A percentile compares a stretch with the other conserved stretches of the same genome.
These are phyloP conservation scores for Sphecodes monilicornis DNA, from an alignment of 2,888 invertebrate genomes.

Conservation along the genomic window DNA sequence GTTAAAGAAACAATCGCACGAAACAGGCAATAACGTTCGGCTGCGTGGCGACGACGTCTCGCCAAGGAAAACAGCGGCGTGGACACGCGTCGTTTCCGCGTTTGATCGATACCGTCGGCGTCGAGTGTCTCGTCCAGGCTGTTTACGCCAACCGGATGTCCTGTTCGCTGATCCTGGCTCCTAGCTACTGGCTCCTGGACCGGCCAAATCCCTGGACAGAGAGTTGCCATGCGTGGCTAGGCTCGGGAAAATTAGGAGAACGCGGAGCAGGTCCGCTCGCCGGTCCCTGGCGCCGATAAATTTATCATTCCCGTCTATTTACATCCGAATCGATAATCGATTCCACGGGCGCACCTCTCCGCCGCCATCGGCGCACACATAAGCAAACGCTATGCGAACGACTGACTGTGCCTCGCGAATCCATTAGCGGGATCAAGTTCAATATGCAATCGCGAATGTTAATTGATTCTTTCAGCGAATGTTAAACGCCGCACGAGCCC, in stretches of 20 bases:
- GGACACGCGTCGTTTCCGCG: neutral
- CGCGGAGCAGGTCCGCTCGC: neutral
- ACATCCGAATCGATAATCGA: constrained; percentile 74
- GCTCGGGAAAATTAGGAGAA: constrained; percentile 23
- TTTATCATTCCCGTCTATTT: constrained; percentile 73
- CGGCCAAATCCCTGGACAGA: neutral
- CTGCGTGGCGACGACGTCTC: constrained; percentile 4
- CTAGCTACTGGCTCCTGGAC: neutral
- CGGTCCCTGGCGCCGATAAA: constrained; percentile 56
- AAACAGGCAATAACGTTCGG: constrained; percentile 33
- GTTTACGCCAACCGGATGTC: constrained; percentile 3
- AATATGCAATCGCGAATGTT: constrained; percentile 16
- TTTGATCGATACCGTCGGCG: constrained; percentile 25
- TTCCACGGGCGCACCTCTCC: constrained; percentile 44
- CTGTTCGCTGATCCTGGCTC: neutral
- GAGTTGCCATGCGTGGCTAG: neutral
- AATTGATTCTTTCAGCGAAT: constrained; percentile 6
- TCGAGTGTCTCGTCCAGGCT: neutral
- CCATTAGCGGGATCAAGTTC: constrained; percentile 12
- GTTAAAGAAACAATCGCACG: constrained; percentile 34
- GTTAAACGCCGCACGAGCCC: neutral
- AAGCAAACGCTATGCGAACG: neutral
- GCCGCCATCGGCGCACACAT: constrained; percentile 5
- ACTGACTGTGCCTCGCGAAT: neutral
- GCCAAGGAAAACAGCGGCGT: neutral